Percentiles rank a stretch among this genome's conserved stretches.
phyloP scores from a whole-genome alignment of 1,140 invertebrate genomes.

The Chionoecetes opilio region DNA sequence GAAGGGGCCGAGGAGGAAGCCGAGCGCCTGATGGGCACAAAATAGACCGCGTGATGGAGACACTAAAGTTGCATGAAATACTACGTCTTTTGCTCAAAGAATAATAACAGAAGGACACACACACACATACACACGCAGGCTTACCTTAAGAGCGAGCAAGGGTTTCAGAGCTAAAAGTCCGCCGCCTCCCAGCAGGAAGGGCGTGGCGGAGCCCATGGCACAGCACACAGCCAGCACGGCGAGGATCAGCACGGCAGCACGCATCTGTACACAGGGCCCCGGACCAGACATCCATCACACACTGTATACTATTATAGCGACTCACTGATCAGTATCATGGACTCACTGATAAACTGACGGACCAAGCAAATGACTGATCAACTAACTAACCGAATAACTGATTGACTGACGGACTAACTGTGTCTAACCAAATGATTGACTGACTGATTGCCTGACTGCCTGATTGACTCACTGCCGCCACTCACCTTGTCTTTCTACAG shows the following conservation, averaged over 20 bases:
- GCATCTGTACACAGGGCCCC: too few species aligned
- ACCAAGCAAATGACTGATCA: neutral
- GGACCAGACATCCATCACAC: too few species aligned
- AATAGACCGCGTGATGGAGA: too few species aligned
- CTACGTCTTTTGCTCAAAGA: too few species aligned
- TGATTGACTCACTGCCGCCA: too few species aligned
- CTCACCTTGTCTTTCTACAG: neutral
- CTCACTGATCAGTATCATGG: neutral
- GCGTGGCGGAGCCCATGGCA: neutral
- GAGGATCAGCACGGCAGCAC: conserved; percentile 24
- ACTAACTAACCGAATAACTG: neutral
- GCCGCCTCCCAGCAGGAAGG: neutral
- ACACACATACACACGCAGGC: conserved; percentile 19
- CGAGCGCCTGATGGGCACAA: neutral
- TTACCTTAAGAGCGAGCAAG: neutral
- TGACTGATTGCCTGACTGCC: neutral
- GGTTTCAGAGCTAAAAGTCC: neutral
- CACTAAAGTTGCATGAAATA: too few species aligned
- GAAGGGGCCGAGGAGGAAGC: neutral
- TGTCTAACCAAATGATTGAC: neutral
- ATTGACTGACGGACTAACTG: neutral
- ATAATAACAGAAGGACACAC: too few species aligned
- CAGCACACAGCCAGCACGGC: conserved; percentile 8
- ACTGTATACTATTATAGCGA: too few species aligned
- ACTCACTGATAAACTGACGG: neutral